Evolutionary conservation across 2,113 vertebrate species (phyloP).

Genomic region (Octodon degus): DNA sequence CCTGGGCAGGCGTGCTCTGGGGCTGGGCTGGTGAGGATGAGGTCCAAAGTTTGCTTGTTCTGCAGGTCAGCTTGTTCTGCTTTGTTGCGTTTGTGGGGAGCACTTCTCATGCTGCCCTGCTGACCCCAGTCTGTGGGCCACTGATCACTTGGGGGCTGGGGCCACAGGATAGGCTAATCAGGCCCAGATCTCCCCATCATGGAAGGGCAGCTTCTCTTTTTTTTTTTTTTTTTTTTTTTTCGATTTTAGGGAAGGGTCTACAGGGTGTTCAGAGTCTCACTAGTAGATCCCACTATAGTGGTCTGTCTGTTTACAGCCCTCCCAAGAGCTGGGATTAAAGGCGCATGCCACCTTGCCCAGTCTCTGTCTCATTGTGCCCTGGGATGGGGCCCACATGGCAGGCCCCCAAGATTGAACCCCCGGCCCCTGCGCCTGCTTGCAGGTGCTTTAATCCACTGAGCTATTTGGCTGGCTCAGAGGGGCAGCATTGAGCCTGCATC

Average conservation of each 20-base stretch:
- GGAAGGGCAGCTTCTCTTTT: neutral
- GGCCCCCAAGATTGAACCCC: too few species aligned
- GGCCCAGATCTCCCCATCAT: neutral
- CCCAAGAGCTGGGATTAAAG: too few species aligned
- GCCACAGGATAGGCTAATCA: neutral
- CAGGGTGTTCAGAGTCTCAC: too few species aligned
- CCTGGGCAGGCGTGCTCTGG: fast-evolving
- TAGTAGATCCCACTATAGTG: too few species aligned
- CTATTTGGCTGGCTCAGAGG: neutral
- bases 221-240: too few species aligned
- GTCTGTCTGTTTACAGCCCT: too few species aligned
- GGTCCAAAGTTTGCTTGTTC: neutral
- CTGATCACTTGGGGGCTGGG: neutral
- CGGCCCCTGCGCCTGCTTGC: too few species aligned
- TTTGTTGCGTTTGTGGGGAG: neutral
- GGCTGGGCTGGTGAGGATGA: neutral
- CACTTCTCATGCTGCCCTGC: neutral
- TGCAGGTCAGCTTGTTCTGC: neutral
- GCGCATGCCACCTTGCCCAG: too few species aligned
- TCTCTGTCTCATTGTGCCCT: too few species aligned
- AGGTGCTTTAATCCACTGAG: too few species aligned
- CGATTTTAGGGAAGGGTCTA: too few species aligned
- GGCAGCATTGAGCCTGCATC: neutral
- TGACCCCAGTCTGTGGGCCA: neutral
- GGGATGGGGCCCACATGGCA: too few species aligned